Evolutionary conservation across 1,140 invertebrate genomes (phyloP), one percentile per base, ranked within the genome.

Genomic region (Lasioglossum albipes): DNA sequence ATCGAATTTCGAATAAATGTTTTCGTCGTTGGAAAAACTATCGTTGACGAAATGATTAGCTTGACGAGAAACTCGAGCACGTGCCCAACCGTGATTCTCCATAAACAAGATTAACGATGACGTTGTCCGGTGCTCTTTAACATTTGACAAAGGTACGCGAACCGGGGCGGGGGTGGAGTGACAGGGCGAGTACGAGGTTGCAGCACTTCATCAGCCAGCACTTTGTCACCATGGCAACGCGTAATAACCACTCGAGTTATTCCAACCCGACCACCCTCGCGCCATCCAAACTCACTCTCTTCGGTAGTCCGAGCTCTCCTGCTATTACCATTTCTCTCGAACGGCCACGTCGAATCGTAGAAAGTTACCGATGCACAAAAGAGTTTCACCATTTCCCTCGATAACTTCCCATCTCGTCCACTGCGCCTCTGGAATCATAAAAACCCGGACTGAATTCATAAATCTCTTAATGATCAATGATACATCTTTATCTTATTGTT

Each of bases 171-270:
- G 81, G 68, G 57, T 74, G 76, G 80, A 68, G 67, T 88, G 83
- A 85, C 81, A 74, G 82, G 84, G 78, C 66, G 79, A 83, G 77
- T 80, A 85, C 68, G 73, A 72, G 73, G 77, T 68, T 75, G 79
- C 42, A 80, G 85, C 85, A 92, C 91, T 93, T 92, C 88, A 93
- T 93, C 90, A 92, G 86, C 78, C 86, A 91, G 92, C 92, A 93
- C 92, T 93, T 93, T 92, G 90, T 93, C 82, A 83, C 81, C 91
- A 93, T 93, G 88, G 91, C 87, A 90, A 93, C 92, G 89, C 89
- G 88, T 91, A 91, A 93, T 92, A 91, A 90, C 89, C 90, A 88
- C 90, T 91, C 86, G 83, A 87, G 89, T 87, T 90, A 87, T 84
- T 88, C 70, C 81, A 79, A 75, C 79, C 76, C 78, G 62, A 59